These are phyloP conservation scores for Lithophane semibrunnea DNA, from an alignment of 2,888 invertebrate species.

Conservation along the genomic window DNA sequence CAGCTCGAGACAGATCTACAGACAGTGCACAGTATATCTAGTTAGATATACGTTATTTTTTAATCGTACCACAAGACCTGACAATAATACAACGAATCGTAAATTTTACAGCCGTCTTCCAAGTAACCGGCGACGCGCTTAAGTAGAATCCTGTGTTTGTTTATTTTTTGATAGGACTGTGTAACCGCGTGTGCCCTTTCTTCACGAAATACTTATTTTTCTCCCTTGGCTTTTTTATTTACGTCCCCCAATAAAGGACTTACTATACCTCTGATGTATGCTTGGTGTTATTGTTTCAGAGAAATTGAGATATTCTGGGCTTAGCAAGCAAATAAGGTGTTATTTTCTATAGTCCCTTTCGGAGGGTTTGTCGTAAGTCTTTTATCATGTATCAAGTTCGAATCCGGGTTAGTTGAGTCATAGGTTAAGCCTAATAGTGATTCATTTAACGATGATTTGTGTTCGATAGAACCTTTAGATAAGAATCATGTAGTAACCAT, in stretches of 20 bases:
- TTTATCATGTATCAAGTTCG: constrained; percentile 9
- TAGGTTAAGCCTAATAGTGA: constrained; percentile 51
- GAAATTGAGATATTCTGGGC: constrained; percentile 82
- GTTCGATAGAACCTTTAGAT: constrained; percentile 55
- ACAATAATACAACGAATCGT: constrained; percentile 87
- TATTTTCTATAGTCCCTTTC: constrained; percentile 52
- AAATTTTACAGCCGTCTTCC: constrained; percentile 88
- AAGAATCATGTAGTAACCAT: constrained; percentile 41
- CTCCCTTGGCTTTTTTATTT: constrained; percentile 77
- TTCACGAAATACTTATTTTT: constrained; percentile 80
- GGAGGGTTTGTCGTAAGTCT: constrained; percentile 17
- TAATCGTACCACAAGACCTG: constrained; percentile 60
- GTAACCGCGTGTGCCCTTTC: constrained; percentile 87
- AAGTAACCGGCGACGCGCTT: constrained; percentile 82
- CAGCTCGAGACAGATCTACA: constrained; percentile 14
- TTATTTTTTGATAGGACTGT: constrained; percentile 89
- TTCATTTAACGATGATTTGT: constrained; percentile 62
- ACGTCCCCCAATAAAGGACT: constrained; percentile 87
- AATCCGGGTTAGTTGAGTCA: constrained; percentile 65
- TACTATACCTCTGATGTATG: constrained; percentile 77
- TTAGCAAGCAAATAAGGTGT: constrained; percentile 64
- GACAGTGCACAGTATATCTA: constrained; percentile 47
- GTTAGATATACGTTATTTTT: constrained; percentile 59
- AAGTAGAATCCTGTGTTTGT: constrained; percentile 88
- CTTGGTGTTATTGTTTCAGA: constrained; percentile 83